These are phyloP conservation scores for Oscheius sp. DNA, from an alignment of 2,888 invertebrate genomes.

Conservation along the genomic window DNA sequence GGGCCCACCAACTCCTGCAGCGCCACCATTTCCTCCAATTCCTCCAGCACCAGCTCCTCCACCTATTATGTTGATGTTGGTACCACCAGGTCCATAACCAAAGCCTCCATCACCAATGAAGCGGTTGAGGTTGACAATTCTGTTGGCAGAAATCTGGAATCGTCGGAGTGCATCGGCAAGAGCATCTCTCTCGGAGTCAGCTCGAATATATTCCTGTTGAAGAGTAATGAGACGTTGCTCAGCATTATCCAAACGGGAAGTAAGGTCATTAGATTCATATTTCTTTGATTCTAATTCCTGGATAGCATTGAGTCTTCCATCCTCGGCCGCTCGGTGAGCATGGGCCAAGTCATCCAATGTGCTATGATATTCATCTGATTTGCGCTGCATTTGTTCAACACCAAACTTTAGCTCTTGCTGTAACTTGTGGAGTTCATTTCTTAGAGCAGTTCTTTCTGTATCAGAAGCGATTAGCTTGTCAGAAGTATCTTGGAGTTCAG, in stretches of 20 bases:
- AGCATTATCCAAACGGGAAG: constrained; percentile 66
- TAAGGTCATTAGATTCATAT: constrained; percentile 66
- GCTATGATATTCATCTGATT: constrained; percentile 67
- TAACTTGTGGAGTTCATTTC: constrained; percentile 58
- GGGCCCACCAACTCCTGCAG: constrained; percentile 6
- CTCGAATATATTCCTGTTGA: constrained; percentile 67
- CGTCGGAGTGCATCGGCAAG: constrained; percentile 64
- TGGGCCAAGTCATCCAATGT: constrained; percentile 66
- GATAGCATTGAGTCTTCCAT: constrained; percentile 65
- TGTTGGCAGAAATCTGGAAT: constrained; percentile 65
- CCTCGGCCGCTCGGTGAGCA: constrained; percentile 65
- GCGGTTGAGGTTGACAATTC: constrained; percentile 61
- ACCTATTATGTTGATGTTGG: neutral
- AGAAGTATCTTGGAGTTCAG: constrained; percentile 62
- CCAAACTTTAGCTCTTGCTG: constrained; percentile 67
- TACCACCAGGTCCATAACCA: constrained; percentile 5
- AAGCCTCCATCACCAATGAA: constrained; percentile 27
- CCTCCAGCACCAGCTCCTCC: constrained; percentile 29
- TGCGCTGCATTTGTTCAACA: constrained; percentile 67
- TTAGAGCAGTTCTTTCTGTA: constrained; percentile 60
- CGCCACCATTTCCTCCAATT: neutral
- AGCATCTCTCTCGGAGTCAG: constrained; percentile 65
- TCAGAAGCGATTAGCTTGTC: constrained; percentile 67
- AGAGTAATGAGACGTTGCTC: constrained; percentile 64
- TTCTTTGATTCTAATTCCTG: constrained; percentile 65